A percentile compares a stretch with the other conserved stretches of the same genome.
Evolutionary conservation across 1,140 invertebrate species (phyloP).

Genomic region (Lordiphosa stackelbergi): DNA sequence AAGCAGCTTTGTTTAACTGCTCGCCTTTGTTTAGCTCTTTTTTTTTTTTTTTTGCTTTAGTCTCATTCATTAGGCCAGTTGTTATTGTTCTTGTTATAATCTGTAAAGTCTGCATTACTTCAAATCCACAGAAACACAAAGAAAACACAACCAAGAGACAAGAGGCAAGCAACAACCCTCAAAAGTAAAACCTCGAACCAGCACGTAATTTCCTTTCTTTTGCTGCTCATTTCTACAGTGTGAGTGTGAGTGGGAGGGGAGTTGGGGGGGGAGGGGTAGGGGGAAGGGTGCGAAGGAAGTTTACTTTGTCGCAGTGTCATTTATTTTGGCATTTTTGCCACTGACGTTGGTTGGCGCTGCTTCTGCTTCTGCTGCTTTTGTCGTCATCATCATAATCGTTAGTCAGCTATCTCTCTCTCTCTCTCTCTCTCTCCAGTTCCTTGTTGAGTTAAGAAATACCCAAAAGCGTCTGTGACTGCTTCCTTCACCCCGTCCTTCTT

Average conservation of each 20-base stretch:
- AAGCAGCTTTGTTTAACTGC: background rate
- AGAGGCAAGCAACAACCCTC: slow-evolving; percentile 25
- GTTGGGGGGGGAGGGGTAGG: background rate
- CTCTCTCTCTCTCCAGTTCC: slow-evolving; percentile 13
- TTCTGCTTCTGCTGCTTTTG: slow-evolving; percentile 25
- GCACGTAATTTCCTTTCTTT: slow-evolving; percentile 59
- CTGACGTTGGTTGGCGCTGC: slow-evolving; percentile 35
- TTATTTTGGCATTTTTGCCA: slow-evolving; percentile 66
- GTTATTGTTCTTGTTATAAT: slow-evolving; percentile 51
- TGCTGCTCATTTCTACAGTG: slow-evolving; percentile 35
- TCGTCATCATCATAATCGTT: slow-evolving; percentile 72
- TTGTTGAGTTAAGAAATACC: slow-evolving; percentile 34
- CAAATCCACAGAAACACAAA: slow-evolving; percentile 50
- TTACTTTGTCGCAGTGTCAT: slow-evolving; percentile 73
- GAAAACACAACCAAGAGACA: slow-evolving; percentile 12
- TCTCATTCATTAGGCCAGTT: slow-evolving; percentile 42
- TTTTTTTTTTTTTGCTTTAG: slow-evolving; percentile 5
- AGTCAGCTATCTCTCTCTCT: slow-evolving; percentile 31
- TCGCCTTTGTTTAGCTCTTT: background rate
- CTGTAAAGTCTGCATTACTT: slow-evolving; percentile 71
- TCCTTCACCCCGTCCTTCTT: background rate
- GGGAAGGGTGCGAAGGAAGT: slow-evolving; percentile 38
- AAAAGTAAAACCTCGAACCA: slow-evolving; percentile 37
- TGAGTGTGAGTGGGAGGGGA: background rate
- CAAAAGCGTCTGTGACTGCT: slow-evolving; percentile 16